Evolutionary conservation across 1,140 invertebrate genomes (phyloP), one percentile per base, ranked within the genome.

Genomic region (Pygmarrhopalites habei): DNA sequence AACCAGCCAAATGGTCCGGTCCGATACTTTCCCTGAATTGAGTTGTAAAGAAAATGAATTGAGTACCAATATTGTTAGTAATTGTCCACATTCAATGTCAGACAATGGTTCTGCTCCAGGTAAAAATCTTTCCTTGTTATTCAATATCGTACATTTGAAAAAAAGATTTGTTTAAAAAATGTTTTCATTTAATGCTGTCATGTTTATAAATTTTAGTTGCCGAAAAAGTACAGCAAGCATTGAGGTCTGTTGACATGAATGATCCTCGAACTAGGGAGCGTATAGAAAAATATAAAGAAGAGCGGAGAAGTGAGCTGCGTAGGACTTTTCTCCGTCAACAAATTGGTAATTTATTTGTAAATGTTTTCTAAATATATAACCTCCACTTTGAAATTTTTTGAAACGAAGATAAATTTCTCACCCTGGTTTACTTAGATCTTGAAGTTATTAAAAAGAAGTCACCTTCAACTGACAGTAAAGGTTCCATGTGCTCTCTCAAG

Each of bases 221-320:
- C 53, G 64, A 68, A 43, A 71, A 65, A 61, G 60, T 61, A 7
- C 63, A 64, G 14, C 49, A 60, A 5, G 60, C 64, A 5, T 39
- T 72, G 12, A 47, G 68, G 46, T 77, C 75, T 1, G 67, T 81
- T 0, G 79, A 81, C 57, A 71, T 81, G 30, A 80, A 79, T 30
- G 80, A 82, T 70, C 80, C 80, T 1, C 72, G 74, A 2, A 78
- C 87, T 64, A 75, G 87, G 28, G 87, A 89, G 72, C 76, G 89
- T 44, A 93, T 93, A 66, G 89, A 92, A 74, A 87, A 88, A 72
- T 93, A 93, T 73, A 95, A 95, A 77, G 89, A 92, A 74, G 90
- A 93, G 73, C 78, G 91, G n/a, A 79, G 91, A 58, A 86, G 84
- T 57, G 89, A 90, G 72, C 74, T 94, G 23, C n/a, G n/a, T n/a